Conservation (phyloP, 2,888 invertebrate species). For the Drosophila mulleri region DNA sequence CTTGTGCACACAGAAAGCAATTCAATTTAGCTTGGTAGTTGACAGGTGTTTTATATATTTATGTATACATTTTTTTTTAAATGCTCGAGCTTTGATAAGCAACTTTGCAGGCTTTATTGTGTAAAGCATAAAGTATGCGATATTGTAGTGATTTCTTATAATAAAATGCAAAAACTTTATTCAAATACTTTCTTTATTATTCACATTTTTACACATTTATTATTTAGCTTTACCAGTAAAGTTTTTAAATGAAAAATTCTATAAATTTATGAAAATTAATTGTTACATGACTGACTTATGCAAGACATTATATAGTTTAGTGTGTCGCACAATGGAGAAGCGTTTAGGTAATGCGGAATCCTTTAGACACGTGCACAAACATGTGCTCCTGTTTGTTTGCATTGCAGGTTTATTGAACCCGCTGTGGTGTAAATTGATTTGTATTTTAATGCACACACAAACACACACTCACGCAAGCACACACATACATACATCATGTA, state of each 20-base stretch:
- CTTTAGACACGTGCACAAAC: neutral
- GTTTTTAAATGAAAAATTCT: too few relatives aligned
- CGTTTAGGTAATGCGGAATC: slow-evolving; percentile 4
- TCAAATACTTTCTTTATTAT: too few relatives aligned
- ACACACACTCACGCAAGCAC: neutral
- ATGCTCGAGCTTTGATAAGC: neutral
- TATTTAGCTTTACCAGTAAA: too few relatives aligned
- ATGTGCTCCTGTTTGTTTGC: neutral
- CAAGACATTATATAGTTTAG: neutral
- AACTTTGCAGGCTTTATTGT: neutral
- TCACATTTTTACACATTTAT: too few relatives aligned
- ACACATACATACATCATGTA: neutral
- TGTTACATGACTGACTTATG: neutral
- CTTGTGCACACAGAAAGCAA: neutral
- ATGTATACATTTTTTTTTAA: neutral
- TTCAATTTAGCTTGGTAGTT: neutral
- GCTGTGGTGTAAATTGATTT: slow-evolving; percentile 36
- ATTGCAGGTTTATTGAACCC: slow-evolving; percentile 31
- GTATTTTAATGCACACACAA: slow-evolving; percentile 14
- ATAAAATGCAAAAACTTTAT: too few relatives aligned
- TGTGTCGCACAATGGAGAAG: neutral
- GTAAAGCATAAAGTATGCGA: too few relatives aligned
- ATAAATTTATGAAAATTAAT: too few relatives aligned
- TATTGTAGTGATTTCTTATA: too few relatives aligned
- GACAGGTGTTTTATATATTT: neutral